Evolutionary conservation across 2,797 vertebrate species (phyloP), one percentile per base, ranked within the genome.

Genomic region (Takifugu ocellatus): DNA sequence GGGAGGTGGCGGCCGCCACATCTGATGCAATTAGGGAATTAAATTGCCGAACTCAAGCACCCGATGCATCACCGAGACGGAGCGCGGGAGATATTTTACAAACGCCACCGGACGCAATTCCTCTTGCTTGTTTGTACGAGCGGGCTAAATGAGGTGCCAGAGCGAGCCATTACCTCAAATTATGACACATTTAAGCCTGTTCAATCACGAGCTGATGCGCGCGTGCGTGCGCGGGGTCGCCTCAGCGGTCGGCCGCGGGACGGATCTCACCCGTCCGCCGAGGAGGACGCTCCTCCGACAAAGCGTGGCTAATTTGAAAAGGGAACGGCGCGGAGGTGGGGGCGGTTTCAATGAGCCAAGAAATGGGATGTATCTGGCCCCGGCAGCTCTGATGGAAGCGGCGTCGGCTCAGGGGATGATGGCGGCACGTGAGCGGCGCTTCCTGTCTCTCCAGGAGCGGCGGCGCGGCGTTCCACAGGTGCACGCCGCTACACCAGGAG

Each of bases 341-440:
- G 64, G 59, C 11, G 56, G 56, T 84, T 90, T 83, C 85, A 90
- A 89, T 90, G 88, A 91, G 85, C 75, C 90, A 83, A 79, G 84
- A 90, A 90, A 90, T 90, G 72, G 87, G 78, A 90, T 83, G 87
- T 84, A 87, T 89, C 83, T 78, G 85, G 77, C 81, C 81, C 80
- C 72, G 70, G 83, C 72, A 70, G 79, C 82, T 87, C 80, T 83
- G 82, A 88, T 86, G 84, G 83, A 79, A 86, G 79, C 83, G 84
- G 68, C 87, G 88, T 81, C 85, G 44, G 81, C 75, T 87, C 77
- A 72, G 62, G 86, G 87, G 87, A 84, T 83, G 85, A 85, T 81
- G 74, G 46, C 53, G 74, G 80, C 79, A 81, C 86, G 87, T 84
- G 83, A 70, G 70, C 81, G 81, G 72, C 81, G 76, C 72, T 86